Base-by-base conservation (phyloP, 2,888 invertebrate genomes). In the Griposia aprilina region DNA sequence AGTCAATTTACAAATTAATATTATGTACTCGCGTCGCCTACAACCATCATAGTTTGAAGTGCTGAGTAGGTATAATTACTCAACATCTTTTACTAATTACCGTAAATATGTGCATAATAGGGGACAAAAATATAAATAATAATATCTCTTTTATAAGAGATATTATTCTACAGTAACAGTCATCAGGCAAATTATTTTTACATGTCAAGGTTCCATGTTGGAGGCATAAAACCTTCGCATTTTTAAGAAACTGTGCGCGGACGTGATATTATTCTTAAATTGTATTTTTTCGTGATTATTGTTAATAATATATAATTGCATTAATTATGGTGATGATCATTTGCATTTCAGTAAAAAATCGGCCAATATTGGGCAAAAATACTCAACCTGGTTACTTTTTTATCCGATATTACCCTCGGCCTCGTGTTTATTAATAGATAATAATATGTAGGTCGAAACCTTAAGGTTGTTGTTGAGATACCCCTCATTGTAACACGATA, bases 161-260 rank as follows among this genome's bases (percentile, higher is more conserved):
- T 89, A 86, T 79, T 83, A 88, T 88, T 87, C 82, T 82, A 74
- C 80, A 77, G 76, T 79, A 80, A 82, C 80, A 85, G 82, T 82
- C 84, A 88, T 86, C 75, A 91, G 91, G 93, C 91, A 92, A 92
- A 94, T 92, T 90, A 88, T 90, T 92, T 92, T 91, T 91, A 90
- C 90, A 86, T 93, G 95, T 94, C 95, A 94, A 94, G 95, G 95
- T 89, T 90, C 80, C 76, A 73, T 67, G 74, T 90, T 90, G 93
- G 94, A 94, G 94, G 94, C 92, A 87, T 89, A 85, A 81, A 80
- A 91, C 92, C 92, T 93, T 90, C 91, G 86, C 84, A 84, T 86
- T 86, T 89, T 81, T 74, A 76, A 86, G 84, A 89, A 91, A 90
- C 85, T 74, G 41, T 74, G 41, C 70, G 23, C 69, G 20, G n/a